Evolutionary conservation across 2,888 invertebrate genomes (phyloP), one percentile per base, ranked within the genome.

Genomic region (Megamerina dolium): DNA sequence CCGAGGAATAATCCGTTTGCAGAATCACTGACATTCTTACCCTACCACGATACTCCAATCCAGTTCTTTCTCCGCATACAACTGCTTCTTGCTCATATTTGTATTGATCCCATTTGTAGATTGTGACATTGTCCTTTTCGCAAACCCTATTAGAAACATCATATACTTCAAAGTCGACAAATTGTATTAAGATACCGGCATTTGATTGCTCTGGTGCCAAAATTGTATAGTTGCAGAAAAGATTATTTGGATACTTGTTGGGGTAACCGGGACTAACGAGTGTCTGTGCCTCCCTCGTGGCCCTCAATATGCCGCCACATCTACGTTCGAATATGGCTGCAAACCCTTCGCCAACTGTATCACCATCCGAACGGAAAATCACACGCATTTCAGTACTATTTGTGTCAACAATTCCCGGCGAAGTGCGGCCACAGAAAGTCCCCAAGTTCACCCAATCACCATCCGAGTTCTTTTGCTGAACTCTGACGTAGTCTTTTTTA

Each of bases 261-360:
- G 90, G 88, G 72, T 81, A 90, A 34, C 81, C 81, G 1, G 93
- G 92, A 58, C 90, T 89, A 27, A 76, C 74, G 8, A 94, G 65
- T 37, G 70, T 64, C 56, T 77, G 75, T 40, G 73, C 66, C 19
- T 62, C 66, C 13, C 64, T 63, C 1, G 73, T 73, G 0, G 80
- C 83, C 30, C 70, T 64, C 46, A 82, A 79, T 2, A 74, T 64
- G 5, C 88, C 91, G 4, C 93, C 93, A 68, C 94, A 94, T 49
- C 79, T 79, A 48, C 78, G 70, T 32, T 70, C 66, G 81, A 87
- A 87, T 9, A 59, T 53, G 1, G 79, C 77, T 45, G 68, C 71
- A 58, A 92, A 92, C 9, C 92, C 92, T 58, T 83, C 82, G 13
- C 81, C 83, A 40, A 77, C 76, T 1, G 76, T 73, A 13, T 73